Percentiles rank a stretch among this genome's conserved stretches.
These are phyloP conservation scores for Pissodes strobi DNA, from an alignment of 1,140 invertebrate genomes.

Conservation along the genomic window DNA sequence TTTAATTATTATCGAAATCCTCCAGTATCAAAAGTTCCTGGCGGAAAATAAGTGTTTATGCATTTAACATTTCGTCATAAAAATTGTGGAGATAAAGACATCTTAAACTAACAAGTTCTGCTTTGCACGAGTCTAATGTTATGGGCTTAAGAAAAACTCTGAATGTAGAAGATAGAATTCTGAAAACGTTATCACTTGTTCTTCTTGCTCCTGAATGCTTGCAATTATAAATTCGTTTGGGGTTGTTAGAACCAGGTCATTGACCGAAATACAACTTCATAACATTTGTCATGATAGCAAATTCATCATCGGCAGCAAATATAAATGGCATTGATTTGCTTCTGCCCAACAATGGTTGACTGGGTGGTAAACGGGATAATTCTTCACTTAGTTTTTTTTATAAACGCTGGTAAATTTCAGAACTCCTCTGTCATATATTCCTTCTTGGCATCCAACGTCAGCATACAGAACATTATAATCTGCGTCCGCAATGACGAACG, in stretches of 20 bases:
- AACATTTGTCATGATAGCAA: no score
- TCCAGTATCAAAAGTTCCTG: background rate
- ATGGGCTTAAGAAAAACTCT: background rate
- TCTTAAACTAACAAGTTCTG: background rate
- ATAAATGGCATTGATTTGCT: no score
- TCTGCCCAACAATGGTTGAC: no score
- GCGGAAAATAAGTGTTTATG: background rate
- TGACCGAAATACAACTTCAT: no score
- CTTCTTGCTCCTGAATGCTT: background rate
- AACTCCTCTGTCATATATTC: background rate
- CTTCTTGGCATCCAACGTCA: no score
- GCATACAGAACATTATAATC: no score
- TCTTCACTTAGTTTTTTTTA: background rate
- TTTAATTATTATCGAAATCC: background rate
- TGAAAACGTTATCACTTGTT: background rate
- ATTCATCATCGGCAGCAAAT: no score
- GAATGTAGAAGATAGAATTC: background rate
- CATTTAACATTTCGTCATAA: background rate
- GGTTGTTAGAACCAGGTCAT: background rate
- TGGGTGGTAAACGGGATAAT: background rate
- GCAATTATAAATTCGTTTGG: no score
- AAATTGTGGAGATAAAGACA: no score
- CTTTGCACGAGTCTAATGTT: background rate
- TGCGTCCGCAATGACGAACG: slow-evolving; percentile 3
- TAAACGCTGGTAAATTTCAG: background rate